Conservation (phyloP, 2,113 vertebrate species). For the Poicephalus gulielmi region DNA sequence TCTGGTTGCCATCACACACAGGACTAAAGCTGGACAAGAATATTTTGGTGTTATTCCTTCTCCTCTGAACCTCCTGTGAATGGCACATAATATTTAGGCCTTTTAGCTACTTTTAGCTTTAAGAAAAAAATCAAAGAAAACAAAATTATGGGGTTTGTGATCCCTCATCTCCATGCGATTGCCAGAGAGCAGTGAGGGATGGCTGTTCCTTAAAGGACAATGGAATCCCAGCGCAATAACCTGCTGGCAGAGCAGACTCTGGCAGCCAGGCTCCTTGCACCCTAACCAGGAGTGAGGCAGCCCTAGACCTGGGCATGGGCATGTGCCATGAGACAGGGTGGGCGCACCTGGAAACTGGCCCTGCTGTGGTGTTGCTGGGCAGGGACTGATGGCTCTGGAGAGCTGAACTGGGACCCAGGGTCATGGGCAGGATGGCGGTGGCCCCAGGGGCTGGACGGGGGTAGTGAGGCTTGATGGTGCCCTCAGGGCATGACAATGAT, state of each 20-base stretch:
- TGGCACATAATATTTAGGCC: neutral
- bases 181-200: neutral
- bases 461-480: neutral
- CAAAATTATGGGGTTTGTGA: neutral
- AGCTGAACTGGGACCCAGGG: neutral
- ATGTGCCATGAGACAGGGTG: neutral
- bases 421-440: too few relatives aligned
- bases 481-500: neutral
- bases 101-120: neutral
- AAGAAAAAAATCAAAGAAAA: neutral
- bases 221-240: neutral
- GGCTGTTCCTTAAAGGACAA: neutral
- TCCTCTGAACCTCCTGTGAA: neutral
- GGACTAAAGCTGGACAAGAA: neutral
- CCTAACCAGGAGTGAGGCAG: neutral
- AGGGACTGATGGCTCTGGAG: neutral
- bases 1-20: neutral
- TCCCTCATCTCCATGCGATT: neutral
- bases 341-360: neutral
- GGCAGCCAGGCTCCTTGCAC: neutral
- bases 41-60: neutral
- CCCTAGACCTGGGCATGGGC: neutral
- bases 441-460: neutral
- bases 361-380: neutral
- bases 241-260: neutral